Conservation (phyloP, 2,113 vertebrate species). For the Engystomops pustulosus region DNA sequence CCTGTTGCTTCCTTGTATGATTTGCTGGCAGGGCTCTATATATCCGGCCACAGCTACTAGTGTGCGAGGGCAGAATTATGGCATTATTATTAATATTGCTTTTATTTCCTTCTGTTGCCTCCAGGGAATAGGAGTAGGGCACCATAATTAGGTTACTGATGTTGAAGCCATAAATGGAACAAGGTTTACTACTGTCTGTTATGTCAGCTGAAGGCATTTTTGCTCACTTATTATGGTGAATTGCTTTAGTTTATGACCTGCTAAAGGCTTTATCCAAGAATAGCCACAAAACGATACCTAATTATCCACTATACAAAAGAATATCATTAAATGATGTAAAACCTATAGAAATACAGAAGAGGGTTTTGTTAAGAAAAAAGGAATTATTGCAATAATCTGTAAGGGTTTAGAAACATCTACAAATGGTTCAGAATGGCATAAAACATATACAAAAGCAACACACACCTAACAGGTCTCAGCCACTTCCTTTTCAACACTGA, state of each 20-base stretch:
- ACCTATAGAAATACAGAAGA: too few relatives aligned
- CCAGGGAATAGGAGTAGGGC: not conserved
- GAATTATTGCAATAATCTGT: too few relatives aligned
- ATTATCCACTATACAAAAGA: not conserved
- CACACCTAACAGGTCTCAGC: too few relatives aligned
- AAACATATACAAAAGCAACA: too few relatives aligned
- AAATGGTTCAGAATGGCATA: not conserved
- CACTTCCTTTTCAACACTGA: too few relatives aligned
- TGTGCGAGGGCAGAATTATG: not conserved
- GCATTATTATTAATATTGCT: not conserved
- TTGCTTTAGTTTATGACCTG: not conserved
- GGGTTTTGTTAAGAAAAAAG: too few relatives aligned
- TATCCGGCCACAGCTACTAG: not conserved
- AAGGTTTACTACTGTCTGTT: not conserved
- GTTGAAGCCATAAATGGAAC: not conserved
- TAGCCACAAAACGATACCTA: not conserved
- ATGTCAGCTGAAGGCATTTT: not conserved
- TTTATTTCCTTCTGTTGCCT: not conserved
- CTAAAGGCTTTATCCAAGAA: not conserved
- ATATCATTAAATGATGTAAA: not conserved
- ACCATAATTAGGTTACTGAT: not conserved
- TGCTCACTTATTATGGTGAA: not conserved
- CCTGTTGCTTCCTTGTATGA: not conserved
- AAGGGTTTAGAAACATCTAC: too few relatives aligned
- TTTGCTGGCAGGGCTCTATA: not conserved